Percentiles rank a stretch among this genome's conserved stretches.
Evolutionary conservation across 2,797 vertebrate genomes (phyloP).

Genomic region (Perdix hodgsoniae): DNA sequence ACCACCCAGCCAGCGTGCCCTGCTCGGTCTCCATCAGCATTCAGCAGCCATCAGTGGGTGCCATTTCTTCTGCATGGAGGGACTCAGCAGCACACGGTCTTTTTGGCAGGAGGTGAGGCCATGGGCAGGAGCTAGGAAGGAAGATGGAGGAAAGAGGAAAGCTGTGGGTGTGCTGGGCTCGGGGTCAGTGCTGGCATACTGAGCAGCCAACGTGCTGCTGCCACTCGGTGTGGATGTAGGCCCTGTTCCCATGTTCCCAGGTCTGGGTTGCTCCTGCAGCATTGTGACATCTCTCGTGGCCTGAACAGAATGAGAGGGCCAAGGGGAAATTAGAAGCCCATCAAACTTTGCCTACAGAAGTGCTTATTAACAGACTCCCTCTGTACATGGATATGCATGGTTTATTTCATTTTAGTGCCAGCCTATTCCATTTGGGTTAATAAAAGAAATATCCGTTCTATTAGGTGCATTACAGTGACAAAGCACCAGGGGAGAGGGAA

Average conservation of each 20-base stretch:
- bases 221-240: rapidly evolving
- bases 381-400: constrained; percentile 2
- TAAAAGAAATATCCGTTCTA: constrained; percentile 62
- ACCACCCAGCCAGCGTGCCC: too few species aligned
- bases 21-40: too few species aligned
- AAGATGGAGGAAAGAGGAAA: not conserved
- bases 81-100: too few species aligned
- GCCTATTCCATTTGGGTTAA: constrained; percentile 48
- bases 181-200: not conserved
- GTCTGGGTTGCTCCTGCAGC: not conserved
- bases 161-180: not conserved
- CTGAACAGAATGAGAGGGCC: rapidly evolving
- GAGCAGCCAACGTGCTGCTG: rapidly evolving
- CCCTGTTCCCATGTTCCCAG: not conserved
- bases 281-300: rapidly evolving
- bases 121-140: not conserved
- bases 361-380: constrained; percentile 26
- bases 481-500: constrained; percentile 52
- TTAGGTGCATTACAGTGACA: constrained; percentile 72
- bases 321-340: not conserved
- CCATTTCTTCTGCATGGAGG: too few species aligned
- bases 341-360: constrained; percentile 14
- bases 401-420: not conserved
- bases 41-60: too few species aligned
- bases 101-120: not conserved